phyloP scores from a whole-genome alignment of 2,113 vertebrate genomes.

The Cheirogaleus medius region DNA sequence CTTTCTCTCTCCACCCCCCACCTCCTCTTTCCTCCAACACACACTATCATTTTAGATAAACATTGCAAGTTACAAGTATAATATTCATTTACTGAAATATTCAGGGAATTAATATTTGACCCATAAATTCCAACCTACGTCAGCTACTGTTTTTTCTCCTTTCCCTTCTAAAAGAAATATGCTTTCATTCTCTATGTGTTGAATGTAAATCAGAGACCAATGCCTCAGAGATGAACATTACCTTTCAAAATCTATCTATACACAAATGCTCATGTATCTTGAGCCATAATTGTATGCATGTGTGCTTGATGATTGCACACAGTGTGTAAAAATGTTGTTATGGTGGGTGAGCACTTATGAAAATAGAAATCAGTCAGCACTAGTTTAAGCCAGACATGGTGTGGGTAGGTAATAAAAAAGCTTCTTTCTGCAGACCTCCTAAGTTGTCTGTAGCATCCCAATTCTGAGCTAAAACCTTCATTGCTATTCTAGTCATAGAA shows the following conservation, averaged over 20 bases:
- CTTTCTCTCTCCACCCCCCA: neutral
- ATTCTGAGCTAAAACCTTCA: conserved; percentile 75
- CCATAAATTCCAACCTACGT: conserved; percentile 57
- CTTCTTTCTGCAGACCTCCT: conserved; percentile 62
- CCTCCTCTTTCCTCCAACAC: neutral
- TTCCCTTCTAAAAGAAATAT: conserved; percentile 61
- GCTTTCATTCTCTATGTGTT: conserved; percentile 37
- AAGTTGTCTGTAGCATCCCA: conserved; percentile 67
- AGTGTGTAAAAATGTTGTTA: conserved; percentile 38
- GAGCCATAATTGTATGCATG: conserved; percentile 25
- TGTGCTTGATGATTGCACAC: conserved; percentile 28
- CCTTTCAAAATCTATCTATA: conserved; percentile 53
- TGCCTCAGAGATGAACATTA: conserved; percentile 47
- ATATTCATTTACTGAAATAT: conserved; percentile 64
- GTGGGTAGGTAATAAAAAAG: conserved; percentile 51
- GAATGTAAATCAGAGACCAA: conserved; percentile 60
- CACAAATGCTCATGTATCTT: conserved; percentile 48
- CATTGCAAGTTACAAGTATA: conserved; percentile 39
- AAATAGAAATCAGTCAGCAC: conserved; percentile 60
- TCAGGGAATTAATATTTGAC: conserved; percentile 69
- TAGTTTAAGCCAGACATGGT: conserved; percentile 55
- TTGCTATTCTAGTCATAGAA: conserved; percentile 78
- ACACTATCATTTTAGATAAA: conserved; percentile 65
- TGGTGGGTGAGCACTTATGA: conserved; percentile 59
- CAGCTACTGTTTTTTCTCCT: conserved; percentile 10